Evolutionary conservation across 2,888 invertebrate species (phyloP).

Genomic region (Melanostoma mellinum): DNA sequence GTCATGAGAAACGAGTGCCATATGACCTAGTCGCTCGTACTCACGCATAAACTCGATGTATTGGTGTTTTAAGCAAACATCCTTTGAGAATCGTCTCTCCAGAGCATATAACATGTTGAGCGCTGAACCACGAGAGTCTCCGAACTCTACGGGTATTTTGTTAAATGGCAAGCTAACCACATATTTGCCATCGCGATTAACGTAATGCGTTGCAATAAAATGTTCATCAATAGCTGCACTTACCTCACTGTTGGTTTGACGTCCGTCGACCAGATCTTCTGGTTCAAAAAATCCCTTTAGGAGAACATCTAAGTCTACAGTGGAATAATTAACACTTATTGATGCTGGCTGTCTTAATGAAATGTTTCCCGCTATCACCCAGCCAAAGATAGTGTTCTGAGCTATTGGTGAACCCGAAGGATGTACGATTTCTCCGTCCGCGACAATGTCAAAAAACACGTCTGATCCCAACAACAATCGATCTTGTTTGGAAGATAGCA

Average conservation of each 20-base stretch:
- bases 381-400: too few relatives aligned
- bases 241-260: constrained; percentile 3
- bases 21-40: constrained; percentile 18
- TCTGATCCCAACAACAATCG: constrained; percentile 28
- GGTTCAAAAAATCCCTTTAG: constrained; percentile 33
- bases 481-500: constrained; percentile 20
- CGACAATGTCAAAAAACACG: constrained; percentile 36
- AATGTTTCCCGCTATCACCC: too few relatives aligned
- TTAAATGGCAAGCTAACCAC: constrained; percentile 18
- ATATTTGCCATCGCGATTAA: constrained; percentile 25
- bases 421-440: constrained; percentile 24
- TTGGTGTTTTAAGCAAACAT: constrained; percentile 5
- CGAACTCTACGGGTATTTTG: constrained; percentile 18
- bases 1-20: neutral
- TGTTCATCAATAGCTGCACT: constrained; percentile 34
- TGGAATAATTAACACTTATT: constrained; percentile 7
- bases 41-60: constrained; percentile 25
- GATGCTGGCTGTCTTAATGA: too few relatives aligned
- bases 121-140: constrained; percentile 10
- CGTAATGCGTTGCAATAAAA: constrained; percentile 21
- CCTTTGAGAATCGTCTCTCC: constrained; percentile 26
- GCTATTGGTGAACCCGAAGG: constrained; percentile 14
- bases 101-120: constrained; percentile 1
- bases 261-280: neutral
- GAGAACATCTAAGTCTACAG: constrained; percentile 20